Base-by-base conservation (phyloP, 1,140 invertebrate genomes). In the Listronotus bonariensis region DNA sequence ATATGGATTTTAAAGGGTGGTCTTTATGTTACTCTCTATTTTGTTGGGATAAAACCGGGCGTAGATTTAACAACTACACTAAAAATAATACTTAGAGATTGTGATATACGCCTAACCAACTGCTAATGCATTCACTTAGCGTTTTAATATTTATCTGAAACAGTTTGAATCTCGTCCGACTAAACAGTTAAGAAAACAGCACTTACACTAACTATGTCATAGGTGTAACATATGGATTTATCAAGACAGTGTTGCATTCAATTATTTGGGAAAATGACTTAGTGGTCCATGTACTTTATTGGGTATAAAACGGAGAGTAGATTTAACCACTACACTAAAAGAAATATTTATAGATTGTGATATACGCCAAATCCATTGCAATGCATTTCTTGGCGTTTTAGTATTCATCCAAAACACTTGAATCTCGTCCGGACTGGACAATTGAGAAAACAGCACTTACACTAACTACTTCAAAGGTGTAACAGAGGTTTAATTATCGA, bases 71-170 rank as follows among this genome's bases (percentile, higher is more conserved):
- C 20, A 26, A 26, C 20, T 26, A 26, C 20, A 26, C 20, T 26
- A 26, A 26, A 26, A 26, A 26, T 3, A 26, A 26, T 26, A 5
- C 5, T 26, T 26, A 26, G 1, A 26, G 20, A 26, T 26, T 26
- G n/a, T n/a, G n/a, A n/a, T n/a, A n/a, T n/a, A n/a, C 64, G 74
- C 73, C 75, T 75, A 75, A 77, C 76, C 74, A 74, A 76, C 76
- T 74, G 71, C 71, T n/a, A 70, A 76, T 76, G 74, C 75, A 73
- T 77, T 74, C 74, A n/a, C 74, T 74, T 75, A 68, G 63, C 74
- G 70, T 77, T 77, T 77, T 77, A 75, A 77, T 77, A 77, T 77
- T 76, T 73, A 77, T 77, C 69, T 66, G 64, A 69, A 73, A 73
- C 11, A 69, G 63, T 67, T 70, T 70, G 69, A 71, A 71, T 68